These are phyloP conservation scores for Arenicola marina DNA, from an alignment of 2,888 invertebrate species.

Conservation along the genomic window DNA sequence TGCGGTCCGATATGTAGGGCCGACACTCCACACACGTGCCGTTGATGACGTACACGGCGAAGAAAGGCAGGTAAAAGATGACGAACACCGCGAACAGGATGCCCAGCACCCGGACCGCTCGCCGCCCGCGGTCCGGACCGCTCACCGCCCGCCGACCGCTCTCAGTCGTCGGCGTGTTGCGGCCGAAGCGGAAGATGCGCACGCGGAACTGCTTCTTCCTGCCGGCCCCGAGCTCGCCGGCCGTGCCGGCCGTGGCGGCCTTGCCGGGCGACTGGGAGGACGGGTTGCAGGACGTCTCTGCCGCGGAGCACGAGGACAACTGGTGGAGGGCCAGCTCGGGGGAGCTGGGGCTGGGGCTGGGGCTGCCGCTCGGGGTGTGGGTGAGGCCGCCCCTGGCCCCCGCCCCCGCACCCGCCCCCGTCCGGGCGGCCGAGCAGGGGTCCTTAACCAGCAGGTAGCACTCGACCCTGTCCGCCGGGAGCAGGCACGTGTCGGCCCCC, in stretches of 20 bases:
- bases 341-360: not conserved
- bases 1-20: slow-evolving; percentile 24
- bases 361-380: not conserved
- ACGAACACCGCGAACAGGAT: slow-evolving; percentile 41
- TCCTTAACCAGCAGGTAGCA: slow-evolving; percentile 15
- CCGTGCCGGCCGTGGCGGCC: not conserved
- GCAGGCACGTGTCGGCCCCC: not conserved
- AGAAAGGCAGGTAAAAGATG: slow-evolving; percentile 41
- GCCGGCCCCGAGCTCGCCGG: not conserved
- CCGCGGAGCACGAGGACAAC: not conserved
- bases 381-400: slow-evolving; percentile 2
- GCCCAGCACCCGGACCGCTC: slow-evolving; percentile 41
- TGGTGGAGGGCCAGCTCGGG: not conserved
- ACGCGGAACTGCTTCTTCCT: slow-evolving; percentile 2
- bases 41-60: slow-evolving; percentile 36
- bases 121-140: slow-evolving; percentile 29
- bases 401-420: not conserved
- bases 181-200: slow-evolving; percentile 9
- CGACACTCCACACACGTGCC: slow-evolving; percentile 29
- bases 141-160: slow-evolving; percentile 1
- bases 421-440: not conserved
- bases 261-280: not conserved
- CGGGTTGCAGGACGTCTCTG: not conserved
- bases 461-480: slow-evolving; percentile 8
- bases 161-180: not conserved